These are phyloP conservation scores for Symphodus melops DNA, from an alignment of 2,113 vertebrate genomes.

Conservation along the genomic window DNA sequence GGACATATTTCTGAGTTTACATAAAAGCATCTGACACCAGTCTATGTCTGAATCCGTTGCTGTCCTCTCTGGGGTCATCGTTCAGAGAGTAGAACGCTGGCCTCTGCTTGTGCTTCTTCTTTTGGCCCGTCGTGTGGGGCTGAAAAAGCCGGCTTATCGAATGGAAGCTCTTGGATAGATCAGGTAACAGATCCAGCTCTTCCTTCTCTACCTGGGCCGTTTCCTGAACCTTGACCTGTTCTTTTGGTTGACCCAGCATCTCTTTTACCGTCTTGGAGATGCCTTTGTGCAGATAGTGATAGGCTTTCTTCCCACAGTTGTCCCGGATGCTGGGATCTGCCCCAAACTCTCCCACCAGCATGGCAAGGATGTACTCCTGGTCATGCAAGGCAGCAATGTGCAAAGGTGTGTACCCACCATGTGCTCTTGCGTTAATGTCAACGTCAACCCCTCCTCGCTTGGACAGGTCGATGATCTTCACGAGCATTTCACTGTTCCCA, in stretches of 20 bases:
- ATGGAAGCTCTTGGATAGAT: constrained; percentile 85
- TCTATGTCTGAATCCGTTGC: constrained; percentile 48
- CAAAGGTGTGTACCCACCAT: constrained; percentile 91
- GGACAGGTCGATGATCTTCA: constrained; percentile 83
- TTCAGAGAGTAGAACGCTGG: constrained; percentile 67
- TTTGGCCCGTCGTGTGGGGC: constrained; percentile 73
- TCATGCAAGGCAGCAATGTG: constrained; percentile 92
- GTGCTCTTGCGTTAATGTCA: constrained; percentile 86
- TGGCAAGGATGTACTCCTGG: constrained; percentile 82
- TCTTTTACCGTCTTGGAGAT: constrained; percentile 73
- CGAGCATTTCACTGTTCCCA: constrained; percentile 88
- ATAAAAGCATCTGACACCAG: constrained; percentile 71
- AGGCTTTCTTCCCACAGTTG: constrained; percentile 90
- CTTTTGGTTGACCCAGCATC: constrained; percentile 84
- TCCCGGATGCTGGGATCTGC: constrained; percentile 87
- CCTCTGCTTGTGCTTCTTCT: constrained; percentile 86
- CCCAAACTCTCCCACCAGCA: constrained; percentile 84
- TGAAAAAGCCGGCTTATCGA: constrained; percentile 89
- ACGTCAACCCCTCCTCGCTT: constrained; percentile 68
- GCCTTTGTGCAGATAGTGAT: constrained; percentile 87
- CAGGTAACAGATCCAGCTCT: constrained; percentile 85
- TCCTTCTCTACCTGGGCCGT: constrained; percentile 64
- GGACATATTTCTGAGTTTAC: neutral
- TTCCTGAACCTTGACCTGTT: neutral
- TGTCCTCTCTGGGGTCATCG: constrained; percentile 74